phyloP scores from a whole-genome alignment of 2,113 vertebrate genomes.

The Hypanus sabinus region DNA sequence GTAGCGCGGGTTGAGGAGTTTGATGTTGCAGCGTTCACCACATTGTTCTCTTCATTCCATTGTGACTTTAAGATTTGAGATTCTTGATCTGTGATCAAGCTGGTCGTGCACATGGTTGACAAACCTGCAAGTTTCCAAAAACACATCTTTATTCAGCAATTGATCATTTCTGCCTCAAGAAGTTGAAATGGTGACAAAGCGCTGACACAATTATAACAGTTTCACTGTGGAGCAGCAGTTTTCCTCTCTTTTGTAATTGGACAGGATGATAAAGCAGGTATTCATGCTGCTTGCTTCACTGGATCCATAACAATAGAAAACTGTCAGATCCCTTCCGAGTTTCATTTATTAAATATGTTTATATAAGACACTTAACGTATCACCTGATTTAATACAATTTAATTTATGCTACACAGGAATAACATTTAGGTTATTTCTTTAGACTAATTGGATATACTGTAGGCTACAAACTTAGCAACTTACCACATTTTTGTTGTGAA shows the following conservation, averaged over 20 bases:
- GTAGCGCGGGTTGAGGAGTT: too few species aligned
- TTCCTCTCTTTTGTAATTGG: background rate
- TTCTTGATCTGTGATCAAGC: background rate
- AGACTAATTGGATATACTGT: background rate
- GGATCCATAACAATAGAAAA: background rate
- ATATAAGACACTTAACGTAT: background rate
- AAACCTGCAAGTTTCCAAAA: background rate
- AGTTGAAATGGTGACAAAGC: background rate
- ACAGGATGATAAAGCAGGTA: conserved; percentile 22
- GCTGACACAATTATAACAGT: background rate
- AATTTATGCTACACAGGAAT: background rate
- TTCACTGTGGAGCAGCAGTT: background rate
- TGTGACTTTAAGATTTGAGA: background rate
- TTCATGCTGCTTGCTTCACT: background rate
- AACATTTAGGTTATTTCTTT: background rate
- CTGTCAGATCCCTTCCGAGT: background rate
- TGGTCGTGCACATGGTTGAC: background rate
- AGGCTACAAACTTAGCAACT: background rate
- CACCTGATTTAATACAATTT: background rate
- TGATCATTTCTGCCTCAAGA: background rate
- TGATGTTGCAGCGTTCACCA: too few species aligned
- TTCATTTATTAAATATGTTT: background rate
- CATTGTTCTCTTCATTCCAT: background rate
- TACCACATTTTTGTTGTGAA: background rate
- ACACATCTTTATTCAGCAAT: background rate